phyloP scores from a whole-genome alignment of 1,140 invertebrate species.

The Physella acuta region DNA sequence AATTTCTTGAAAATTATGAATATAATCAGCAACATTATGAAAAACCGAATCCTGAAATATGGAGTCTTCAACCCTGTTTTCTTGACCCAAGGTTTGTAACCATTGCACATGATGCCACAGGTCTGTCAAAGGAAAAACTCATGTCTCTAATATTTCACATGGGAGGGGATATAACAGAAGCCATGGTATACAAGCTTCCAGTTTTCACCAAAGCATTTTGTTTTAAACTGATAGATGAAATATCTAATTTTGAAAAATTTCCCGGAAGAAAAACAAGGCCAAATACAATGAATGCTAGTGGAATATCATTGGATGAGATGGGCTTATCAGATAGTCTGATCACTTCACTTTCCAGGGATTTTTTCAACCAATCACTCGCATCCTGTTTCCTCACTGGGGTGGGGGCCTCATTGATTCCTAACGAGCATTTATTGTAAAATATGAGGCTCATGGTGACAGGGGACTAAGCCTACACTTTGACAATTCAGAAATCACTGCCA shows the following conservation, averaged over 20 bases:
- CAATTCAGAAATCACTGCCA: slow-evolving; percentile 62
- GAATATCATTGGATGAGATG: slow-evolving; percentile 57
- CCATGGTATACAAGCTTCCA: slow-evolving; percentile 52
- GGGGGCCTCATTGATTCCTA: slow-evolving; percentile 59
- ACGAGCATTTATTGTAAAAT: slow-evolving; percentile 60
- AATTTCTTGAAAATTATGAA: background rate
- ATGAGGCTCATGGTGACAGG: slow-evolving; percentile 54
- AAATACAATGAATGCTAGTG: slow-evolving; percentile 63
- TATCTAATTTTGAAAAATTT: slow-evolving; percentile 57
- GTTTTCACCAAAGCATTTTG: slow-evolving; percentile 61
- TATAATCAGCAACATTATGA: background rate
- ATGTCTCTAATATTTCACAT: background rate
- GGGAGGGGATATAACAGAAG: slow-evolving; percentile 29
- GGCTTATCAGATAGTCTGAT: slow-evolving; percentile 59
- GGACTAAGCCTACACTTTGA: slow-evolving; percentile 61
- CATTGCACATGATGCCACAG: background rate
- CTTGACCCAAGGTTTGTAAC: slow-evolving; percentile 8
- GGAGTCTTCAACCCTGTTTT: background rate
- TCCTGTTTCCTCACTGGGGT: slow-evolving; percentile 57
- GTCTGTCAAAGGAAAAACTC: background rate
- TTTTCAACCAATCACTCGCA: slow-evolving; percentile 51
- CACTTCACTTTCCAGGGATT: slow-evolving; percentile 48
- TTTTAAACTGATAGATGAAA: slow-evolving; percentile 52
- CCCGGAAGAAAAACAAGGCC: slow-evolving; percentile 58
- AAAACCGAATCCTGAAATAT: slow-evolving; percentile 6